Evolutionary conservation across 2,797 vertebrate genomes (phyloP), one percentile per base, ranked within the genome.

Genomic region (Sebastes nivosus): DNA sequence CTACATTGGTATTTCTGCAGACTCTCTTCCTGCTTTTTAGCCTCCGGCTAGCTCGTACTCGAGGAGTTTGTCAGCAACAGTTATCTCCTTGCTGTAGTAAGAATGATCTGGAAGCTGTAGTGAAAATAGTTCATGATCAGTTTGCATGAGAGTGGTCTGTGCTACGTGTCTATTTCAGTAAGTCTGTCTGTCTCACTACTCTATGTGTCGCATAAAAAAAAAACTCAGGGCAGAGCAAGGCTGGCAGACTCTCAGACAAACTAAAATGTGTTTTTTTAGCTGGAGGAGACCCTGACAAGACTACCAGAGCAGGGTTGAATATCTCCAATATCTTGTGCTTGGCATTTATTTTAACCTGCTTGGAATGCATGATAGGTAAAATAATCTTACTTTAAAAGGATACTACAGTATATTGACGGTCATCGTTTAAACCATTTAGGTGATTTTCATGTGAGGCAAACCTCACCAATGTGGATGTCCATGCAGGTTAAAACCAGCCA

Each of bases 151-250:
- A 77, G 64, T 52, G 55, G 20, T 75, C 74, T 73, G 75, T 75
- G 68, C 83, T 75, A 72, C 81, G 59, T 30, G 67, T 85, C 80
- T 67, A n/a, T 42, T 81, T 67, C 66, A 75, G 65, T 20, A 25
- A 64, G 55, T 83, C 71, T 29, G 42, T 84, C 85, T 67, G 81
- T 86, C 71, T 81, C 71, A 71, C 64, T 50, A 14, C 34, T 64
- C 32, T 64, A 52, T 71, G 57, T 80, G 82, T 86, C 27, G 36
- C 64, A 8, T 66, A 34, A 57, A 16, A 24, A 46, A 46, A 29
- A 34, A 72, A 80, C 88, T 88, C 87, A 90, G 89, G 90, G 82
- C 83, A 87, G 87, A 91, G 84, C 60, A 4, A 75, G 69, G 75
- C 77, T 77, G 78, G 71, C 80, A 72, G 59, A 85, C 38, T 42